Evolutionary conservation across 2,797 vertebrate genomes (phyloP).

Genomic region (Manis crassicaudata): DNA sequence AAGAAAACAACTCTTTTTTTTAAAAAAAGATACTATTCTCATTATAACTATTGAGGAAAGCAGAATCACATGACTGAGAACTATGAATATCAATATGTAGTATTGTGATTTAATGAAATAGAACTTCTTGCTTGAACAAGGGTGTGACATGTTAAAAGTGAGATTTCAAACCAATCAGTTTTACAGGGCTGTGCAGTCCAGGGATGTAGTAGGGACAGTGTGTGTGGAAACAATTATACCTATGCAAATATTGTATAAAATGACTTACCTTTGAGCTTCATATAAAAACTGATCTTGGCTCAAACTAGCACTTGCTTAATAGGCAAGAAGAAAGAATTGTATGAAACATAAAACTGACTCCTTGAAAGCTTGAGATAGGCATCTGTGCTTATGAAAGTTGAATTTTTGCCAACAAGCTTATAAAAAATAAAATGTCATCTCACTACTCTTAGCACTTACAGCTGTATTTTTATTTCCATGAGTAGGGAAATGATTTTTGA

Average conservation of each 20-base stretch:
- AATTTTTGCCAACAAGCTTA: constrained; percentile 64
- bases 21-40: not conserved
- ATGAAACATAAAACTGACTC: constrained; percentile 67
- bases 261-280: constrained; percentile 70
- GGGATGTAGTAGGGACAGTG: not conserved
- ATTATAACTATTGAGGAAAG: constrained; percentile 24
- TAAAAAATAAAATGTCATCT: constrained; percentile 74
- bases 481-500: constrained; percentile 61
- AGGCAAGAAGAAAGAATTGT: constrained; percentile 66
- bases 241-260: constrained; percentile 69
- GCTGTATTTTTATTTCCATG: constrained; percentile 75
- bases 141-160: not conserved
- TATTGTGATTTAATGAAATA: constrained; percentile 41
- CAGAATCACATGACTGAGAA: not conserved
- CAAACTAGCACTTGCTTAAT: constrained; percentile 56
- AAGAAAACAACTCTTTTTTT: not conserved
- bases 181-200: not conserved
- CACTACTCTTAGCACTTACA: constrained; percentile 44
- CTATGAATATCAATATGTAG: not conserved
- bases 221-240: constrained; percentile 65
- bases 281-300: constrained; percentile 70
- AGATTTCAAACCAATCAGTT: constrained; percentile 21
- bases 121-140: not conserved
- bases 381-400: constrained; percentile 65
- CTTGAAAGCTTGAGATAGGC: constrained; percentile 59